Evolutionary conservation across 2,888 invertebrate species (phyloP), one percentile per base, ranked within the genome.

Genomic region (Hirtodrosophila duncani): DNA sequence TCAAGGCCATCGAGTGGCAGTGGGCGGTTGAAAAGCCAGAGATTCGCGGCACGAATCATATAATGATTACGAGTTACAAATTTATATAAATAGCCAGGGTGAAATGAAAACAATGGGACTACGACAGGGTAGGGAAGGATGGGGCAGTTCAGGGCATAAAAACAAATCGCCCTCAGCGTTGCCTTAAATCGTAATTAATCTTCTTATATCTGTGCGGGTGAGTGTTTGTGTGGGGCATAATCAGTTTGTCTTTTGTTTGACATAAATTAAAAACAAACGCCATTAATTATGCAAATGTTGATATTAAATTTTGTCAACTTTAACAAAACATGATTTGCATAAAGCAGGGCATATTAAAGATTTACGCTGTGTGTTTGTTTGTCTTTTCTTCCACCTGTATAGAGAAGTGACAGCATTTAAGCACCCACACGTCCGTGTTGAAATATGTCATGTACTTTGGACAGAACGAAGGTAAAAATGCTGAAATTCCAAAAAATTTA

Each of bases 261-360:
- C 42, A 58, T 67, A 59, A 72, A 69, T 79, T 69, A 68, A 79
- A 79, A 79, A 63, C 65, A 71, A 79, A 79, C 69, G 62, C 69
- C 63, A 79, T 75, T 79, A 79, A 75, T 79, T 65, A 75, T 79
- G 75, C 65, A 72, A 79, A 75, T 72, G 65, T 67, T 66, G 60
- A 61, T 55, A 41, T 57, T 58, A 51, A 49, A 52, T 31, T 39
- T 27, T 20, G 24, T 3, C 14, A 24, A 18, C 16, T 14, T 9
- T 8, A 6, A 17, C 17, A 17, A 26, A 20, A 38, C 16, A 24
- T 11, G 14, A 24, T 9, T 16, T 26, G 8, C 16, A 11, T 10
- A 20, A 33, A 16, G n/a, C 9, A 17, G 3, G 20, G 7, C 20
- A 20, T 7, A 20, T 20, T 5, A 4, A 4, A 6, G 4, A 6